Percentiles rank a stretch among this genome's conserved stretches.
Evolutionary conservation across 2,888 invertebrate species (phyloP).

Genomic region (Drosophila borborema): DNA sequence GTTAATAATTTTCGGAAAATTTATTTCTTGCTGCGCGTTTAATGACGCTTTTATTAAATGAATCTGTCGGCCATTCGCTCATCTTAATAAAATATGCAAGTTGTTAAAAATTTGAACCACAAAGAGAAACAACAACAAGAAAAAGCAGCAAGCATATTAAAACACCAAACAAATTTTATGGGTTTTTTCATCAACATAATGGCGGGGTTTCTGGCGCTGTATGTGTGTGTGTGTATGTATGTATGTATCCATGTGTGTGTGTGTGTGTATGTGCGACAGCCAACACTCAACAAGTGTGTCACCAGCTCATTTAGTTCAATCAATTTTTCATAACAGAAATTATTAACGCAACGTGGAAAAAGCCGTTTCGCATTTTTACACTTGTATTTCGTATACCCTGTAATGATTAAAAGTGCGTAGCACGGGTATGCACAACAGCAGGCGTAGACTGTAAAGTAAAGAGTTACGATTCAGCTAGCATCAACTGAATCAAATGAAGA

Average conservation of each 20-base stretch:
- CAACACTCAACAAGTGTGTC: conserved; percentile 80
- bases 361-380: conserved; percentile 57
- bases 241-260: not conserved
- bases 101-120: conserved; percentile 60
- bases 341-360: conserved; percentile 73
- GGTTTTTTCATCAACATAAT: conserved; percentile 67
- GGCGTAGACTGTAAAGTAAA: too few species aligned
- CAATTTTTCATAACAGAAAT: conserved; percentile 80
- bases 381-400: conserved; percentile 42
- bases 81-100: conserved; percentile 65
- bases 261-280: conserved; percentile 24
- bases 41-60: conserved; percentile 74
- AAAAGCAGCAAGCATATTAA: conserved; percentile 26
- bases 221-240: not conserved
- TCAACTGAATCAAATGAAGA: not conserved
- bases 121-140: not conserved
- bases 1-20: conserved; percentile 60
- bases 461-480: not conserved
- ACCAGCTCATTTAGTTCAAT: conserved; percentile 82
- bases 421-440: not conserved
- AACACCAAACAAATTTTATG: conserved; percentile 64
- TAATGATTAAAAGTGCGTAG: conserved; percentile 5
- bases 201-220: conserved; percentile 4
- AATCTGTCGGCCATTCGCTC: conserved; percentile 54
- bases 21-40: conserved; percentile 57